A percentile compares a stretch with the other conserved stretches of the same genome.
phyloP scores from a whole-genome alignment of 2,888 invertebrate species.

The Sesia bembeciformis region DNA sequence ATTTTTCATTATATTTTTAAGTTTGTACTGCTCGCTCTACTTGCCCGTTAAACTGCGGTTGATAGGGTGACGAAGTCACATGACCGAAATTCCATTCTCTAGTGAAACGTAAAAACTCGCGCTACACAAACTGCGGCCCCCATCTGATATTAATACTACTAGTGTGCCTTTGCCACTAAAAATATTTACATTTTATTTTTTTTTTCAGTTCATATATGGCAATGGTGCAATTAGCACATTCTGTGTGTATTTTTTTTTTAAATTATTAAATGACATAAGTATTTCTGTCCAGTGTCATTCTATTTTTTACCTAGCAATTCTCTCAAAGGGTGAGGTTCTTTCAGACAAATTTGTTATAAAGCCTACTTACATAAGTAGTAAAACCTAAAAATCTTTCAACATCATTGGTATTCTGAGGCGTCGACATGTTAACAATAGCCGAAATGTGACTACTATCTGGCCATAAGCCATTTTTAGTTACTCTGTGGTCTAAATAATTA shows the following conservation, averaged over 20 bases:
- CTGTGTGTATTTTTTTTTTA: neutral
- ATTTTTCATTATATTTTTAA: too few species aligned
- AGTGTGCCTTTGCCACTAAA: too few species aligned
- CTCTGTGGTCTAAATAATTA: neutral
- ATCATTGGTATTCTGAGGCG: slow-evolving; percentile 1
- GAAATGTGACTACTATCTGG: slow-evolving; percentile 1
- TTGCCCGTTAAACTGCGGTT: too few species aligned
- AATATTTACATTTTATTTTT: too few species aligned
- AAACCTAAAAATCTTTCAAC: slow-evolving; percentile 2
- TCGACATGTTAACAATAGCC: slow-evolving; percentile 2
- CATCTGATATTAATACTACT: too few species aligned
- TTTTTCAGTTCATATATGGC: too few species aligned
- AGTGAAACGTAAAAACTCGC: too few species aligned
- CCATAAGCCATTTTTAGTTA: neutral
- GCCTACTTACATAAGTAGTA: neutral
- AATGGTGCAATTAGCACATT: too few species aligned
- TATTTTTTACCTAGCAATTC: slow-evolving; percentile 2
- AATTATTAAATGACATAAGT: neutral
- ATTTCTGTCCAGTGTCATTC: neutral
- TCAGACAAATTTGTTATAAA: slow-evolving; percentile 1
- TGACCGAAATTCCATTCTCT: too few species aligned
- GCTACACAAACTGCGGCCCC: too few species aligned
- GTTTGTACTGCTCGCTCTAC: too few species aligned
- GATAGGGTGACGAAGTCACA: too few species aligned
- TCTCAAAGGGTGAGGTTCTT: slow-evolving; percentile 1